Percentiles rank a stretch among this genome's conserved stretches.
Conservation (phyloP, 2,888 invertebrate genomes). For the Didymodactylos carnosus region DNA sequence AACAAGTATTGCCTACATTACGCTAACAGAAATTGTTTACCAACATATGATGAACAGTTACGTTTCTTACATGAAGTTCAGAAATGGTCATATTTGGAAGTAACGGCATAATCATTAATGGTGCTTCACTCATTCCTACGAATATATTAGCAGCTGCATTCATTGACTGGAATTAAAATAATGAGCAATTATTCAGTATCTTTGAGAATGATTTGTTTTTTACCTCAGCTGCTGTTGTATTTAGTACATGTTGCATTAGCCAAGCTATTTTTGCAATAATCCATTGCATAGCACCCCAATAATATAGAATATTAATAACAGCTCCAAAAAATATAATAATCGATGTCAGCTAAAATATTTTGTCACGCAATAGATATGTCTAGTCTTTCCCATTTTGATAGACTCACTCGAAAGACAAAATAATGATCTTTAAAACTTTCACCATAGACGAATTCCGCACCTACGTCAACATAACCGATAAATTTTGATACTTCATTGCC, state of each 20-base stretch:
- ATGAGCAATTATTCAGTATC: background rate
- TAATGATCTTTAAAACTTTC: slow-evolving; percentile 35
- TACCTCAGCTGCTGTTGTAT: slow-evolving; percentile 68
- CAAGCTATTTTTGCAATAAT: slow-evolving; percentile 59
- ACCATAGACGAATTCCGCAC: slow-evolving; percentile 67
- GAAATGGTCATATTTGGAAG: slow-evolving; percentile 62
- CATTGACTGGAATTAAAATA: background rate
- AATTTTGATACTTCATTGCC: slow-evolving; percentile 53
- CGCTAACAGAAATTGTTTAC: too few species aligned
- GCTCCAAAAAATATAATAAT: slow-evolving; percentile 85
- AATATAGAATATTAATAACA: slow-evolving; percentile 66
- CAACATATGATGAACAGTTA: too few species aligned
- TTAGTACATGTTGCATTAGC: slow-evolving; percentile 46
- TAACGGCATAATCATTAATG: slow-evolving; percentile 67
- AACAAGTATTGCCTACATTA: slow-evolving; percentile 53
- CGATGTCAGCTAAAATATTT: slow-evolving; percentile 48
- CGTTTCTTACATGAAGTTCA: slow-evolving; percentile 74
- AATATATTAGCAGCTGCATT: slow-evolving; percentile 14
- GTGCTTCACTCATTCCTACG: slow-evolving; percentile 51
- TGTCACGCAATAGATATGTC: slow-evolving; percentile 1
- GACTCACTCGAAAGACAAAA: slow-evolving; percentile 65
- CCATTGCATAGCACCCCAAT: slow-evolving; percentile 67
- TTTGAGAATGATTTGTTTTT: too few species aligned
- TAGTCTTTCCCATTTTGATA: background rate
- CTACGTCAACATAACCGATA: slow-evolving; percentile 40